Evolutionary conservation across 2,797 vertebrate species (phyloP), one percentile per base, ranked within the genome.

Genomic region (Enteromius paludinosus): DNA sequence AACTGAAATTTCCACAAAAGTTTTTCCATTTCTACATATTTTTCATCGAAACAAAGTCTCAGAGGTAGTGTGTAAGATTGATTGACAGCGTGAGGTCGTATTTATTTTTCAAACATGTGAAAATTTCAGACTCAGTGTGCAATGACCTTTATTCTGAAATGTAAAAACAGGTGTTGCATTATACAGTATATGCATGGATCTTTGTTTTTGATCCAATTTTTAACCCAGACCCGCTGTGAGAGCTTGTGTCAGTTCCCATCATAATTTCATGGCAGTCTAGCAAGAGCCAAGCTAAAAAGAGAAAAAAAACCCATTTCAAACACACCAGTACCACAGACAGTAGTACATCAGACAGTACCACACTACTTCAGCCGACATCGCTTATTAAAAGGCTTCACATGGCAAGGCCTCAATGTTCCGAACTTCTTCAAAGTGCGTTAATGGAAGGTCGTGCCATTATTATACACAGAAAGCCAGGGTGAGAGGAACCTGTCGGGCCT

Each of bases 361-460:
- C 7, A 54, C 28, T 71, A 82, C 68, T 62, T 78, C 14, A 17
- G 41, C 77, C 84, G 79, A 88, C 68, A 77, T 23, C 70, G 41
- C 43, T 83, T 71, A 85, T 89, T 88, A 91, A 87, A 87, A 77
- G 68, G 66, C 52, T 83, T 84, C 80, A 80, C 38, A 28, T 80
- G 70, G 87, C 73, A 76, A 83, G 83, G 84, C 84, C 47, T 78
- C 38, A 33, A 52, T 85, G 82, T 69, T 83, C 45, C 74, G 2
- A 18, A 86, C 85, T 81, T 84, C 68, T 88, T 65, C 74, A 86
- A 86, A 90, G 47, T 52, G 33, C 45, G 54, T 85, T 81, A 88
- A 76, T 49, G 84, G 74, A 80, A 83, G 90, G 85, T 79, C 86
- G 76, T 74, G 87, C 62, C 82, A 83, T 89, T 89, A 84, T 87